Evolutionary conservation across 2,888 invertebrate genomes (phyloP), one percentile per base, ranked within the genome.

Genomic region (Myathropa florea): DNA sequence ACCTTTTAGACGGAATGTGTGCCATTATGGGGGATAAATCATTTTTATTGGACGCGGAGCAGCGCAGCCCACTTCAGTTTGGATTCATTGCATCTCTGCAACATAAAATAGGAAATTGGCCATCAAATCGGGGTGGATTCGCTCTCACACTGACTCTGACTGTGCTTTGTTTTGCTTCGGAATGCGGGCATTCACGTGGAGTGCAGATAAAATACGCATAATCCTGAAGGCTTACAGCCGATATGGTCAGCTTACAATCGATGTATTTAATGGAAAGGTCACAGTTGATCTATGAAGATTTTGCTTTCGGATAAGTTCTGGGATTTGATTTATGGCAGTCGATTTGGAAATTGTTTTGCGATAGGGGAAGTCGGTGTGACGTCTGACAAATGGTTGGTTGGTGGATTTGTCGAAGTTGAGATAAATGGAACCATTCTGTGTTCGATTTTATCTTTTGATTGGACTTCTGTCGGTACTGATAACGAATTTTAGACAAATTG

Each of bases 1-100:
- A 80, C 79, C 81, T 85, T 80, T 77, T 21, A 23, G 26, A 53
- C 46, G 68, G 14, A 26, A 14, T 23, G 57, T 24, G 39, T 33
- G 26, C 33, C 39, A 68, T 72, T 59, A 36, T n/a, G 67, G 36
- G 67, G 46, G 57, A 78, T 85, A 81, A 85, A 85, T 85, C 85
- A 78, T 61, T 60, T 81, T 68, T 81, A 73, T 82, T 65, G 36
- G 71, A 81, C 2, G 46, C 2, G 46, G 46, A 18, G 46, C 33
- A 33, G 12, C n/a, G 18, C 46, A 9, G 57, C 57, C 57, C 57
- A 57, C 23, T 46, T 57, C 24, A 36, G 33, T 65, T n/a, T 26
- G n/a, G 61, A 73, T 73, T 77, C 68, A 77, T 55, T 77, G 72
- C 36, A 23, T 60, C 60, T 39, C 46, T 72, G 53, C 24, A 60